Conservation (phyloP, 1,140 invertebrate genomes). For the Leptinotarsa texana region DNA sequence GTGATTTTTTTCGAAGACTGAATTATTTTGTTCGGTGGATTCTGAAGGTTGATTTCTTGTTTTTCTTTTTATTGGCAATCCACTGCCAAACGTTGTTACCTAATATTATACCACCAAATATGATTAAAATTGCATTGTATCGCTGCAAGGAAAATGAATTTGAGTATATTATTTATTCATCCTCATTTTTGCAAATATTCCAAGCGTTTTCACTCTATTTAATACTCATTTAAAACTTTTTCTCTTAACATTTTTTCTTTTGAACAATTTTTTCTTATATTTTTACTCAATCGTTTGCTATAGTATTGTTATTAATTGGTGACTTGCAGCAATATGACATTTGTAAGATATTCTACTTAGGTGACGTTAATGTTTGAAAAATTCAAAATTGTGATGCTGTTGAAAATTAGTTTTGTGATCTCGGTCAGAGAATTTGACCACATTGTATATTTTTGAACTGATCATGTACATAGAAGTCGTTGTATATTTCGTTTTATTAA, state of each 20-base stretch:
- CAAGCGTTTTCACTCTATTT: too few relatives aligned
- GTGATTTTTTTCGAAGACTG: conserved; percentile 16
- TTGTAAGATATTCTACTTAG: too few relatives aligned
- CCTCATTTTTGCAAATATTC: too few relatives aligned
- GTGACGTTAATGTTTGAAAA: not conserved
- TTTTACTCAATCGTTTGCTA: too few relatives aligned
- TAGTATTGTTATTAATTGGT: too few relatives aligned
- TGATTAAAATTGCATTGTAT: not conserved
- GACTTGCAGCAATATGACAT: too few relatives aligned
- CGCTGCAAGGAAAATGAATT: not conserved
- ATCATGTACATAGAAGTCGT: conserved; percentile 29
- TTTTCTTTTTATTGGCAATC: conserved; percentile 8
- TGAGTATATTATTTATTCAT: too few relatives aligned
- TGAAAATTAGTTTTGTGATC: conserved; percentile 27
- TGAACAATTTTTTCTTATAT: too few relatives aligned
- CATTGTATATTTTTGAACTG: conserved; percentile 31
- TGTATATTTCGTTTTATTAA: conserved; percentile 30
- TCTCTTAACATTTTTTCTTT: not conserved
- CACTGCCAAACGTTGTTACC: conserved; percentile 7
- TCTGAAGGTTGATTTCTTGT: not conserved
- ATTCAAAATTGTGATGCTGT: conserved; percentile 12
- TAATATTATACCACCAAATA: not conserved
- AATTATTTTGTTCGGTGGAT: not conserved
- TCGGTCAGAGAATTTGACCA: conserved; percentile 25
- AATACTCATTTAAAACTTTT: not conserved